Base-by-base conservation (phyloP, 2,888 invertebrate genomes). In the Mylabris sibirica region DNA sequence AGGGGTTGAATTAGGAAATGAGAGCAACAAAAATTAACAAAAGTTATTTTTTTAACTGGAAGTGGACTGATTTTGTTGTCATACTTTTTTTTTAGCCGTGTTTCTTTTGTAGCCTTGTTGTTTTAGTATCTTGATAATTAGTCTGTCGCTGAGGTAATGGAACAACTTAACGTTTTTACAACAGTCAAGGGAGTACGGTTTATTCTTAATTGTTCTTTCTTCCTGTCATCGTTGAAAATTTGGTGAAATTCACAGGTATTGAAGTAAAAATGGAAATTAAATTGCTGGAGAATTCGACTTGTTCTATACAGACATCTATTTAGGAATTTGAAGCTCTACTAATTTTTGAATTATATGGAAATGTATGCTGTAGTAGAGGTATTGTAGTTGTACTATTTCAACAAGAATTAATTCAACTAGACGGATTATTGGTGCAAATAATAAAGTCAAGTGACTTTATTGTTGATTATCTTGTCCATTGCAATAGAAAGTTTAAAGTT, bases 281-380 rank as follows among this genome's bases (percentile, higher is more conserved):
- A 49, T 49, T 20, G 8, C 20, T 20, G 20, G 20, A n/a, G n/a
- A n/a, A n/a, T 49, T 20, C 9, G 65, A 61, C 62, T 65, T 44
- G 63, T 66, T 34, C 63, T 65, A 57, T 44, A 66, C 62, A 63
- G 65, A 63, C 59, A 26, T 57, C 57, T 44, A 65, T 60, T 70
- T 70, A 60, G 67, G 49, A 67, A 70, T 70, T 70, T 65, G 65
- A 70, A 70, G 70, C 67, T 70, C 59, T 34, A 70, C 53, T 61
- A 62, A 67, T 65, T 65, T 67, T 67, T 64, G 63, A 67, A 67
- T 70, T 67, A 65, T 67, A 67, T 67, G 70, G 63, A 67, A 70
- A 70, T 67, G 63, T 65, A 67, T 70, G 67, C 67, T 62, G n/a
- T n/a, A n/a, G 53, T 59, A 59, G 49, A 34, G 34, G 34, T 34